phyloP scores from a whole-genome alignment of 2,888 invertebrate genomes.

The Limulus polyphemus region DNA sequence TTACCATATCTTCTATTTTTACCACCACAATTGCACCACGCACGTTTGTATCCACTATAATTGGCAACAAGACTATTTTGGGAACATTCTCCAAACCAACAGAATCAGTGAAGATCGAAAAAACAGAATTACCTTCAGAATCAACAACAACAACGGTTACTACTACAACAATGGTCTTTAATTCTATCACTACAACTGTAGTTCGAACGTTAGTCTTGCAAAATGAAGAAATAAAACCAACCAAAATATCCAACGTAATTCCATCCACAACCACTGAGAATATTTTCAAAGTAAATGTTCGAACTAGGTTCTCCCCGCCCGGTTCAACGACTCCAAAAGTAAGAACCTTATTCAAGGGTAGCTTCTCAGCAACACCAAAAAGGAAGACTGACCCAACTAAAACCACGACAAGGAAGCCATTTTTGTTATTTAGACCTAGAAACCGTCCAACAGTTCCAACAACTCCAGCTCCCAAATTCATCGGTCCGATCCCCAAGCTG shows the following conservation, averaged over 20 bases:
- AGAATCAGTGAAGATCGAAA: constrained; percentile 15
- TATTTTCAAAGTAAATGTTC: constrained; percentile 16
- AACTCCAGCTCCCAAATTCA: constrained; percentile 13
- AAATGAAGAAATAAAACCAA: constrained; percentile 4
- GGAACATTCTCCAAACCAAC: constrained; percentile 20
- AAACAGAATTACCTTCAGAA: constrained; percentile 14
- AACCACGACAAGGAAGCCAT: constrained; percentile 5
- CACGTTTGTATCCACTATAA: constrained; percentile 49
- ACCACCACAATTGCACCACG: constrained; percentile 58
- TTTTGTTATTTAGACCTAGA: neutral
- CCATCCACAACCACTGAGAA: constrained; percentile 8
- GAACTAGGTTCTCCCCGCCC: constrained; percentile 13
- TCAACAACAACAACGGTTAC: constrained; percentile 22
- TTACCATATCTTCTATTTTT: constrained; percentile 59
- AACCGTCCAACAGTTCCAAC: constrained; percentile 7
- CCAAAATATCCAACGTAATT: constrained; percentile 4
- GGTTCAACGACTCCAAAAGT: constrained; percentile 12
- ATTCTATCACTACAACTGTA: constrained; percentile 26
- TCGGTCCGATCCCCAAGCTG: constrained; percentile 2
- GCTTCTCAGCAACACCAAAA: neutral
- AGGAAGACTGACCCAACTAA: neutral
- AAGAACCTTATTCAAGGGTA: neutral
- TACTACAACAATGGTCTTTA: constrained; percentile 22
- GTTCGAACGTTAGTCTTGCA: constrained; percentile 19
- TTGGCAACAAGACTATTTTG: constrained; percentile 42